Percentiles rank a stretch among this genome's conserved stretches.
Conservation (phyloP, 1,140 invertebrate genomes). For the Camponotus vicinus region DNA sequence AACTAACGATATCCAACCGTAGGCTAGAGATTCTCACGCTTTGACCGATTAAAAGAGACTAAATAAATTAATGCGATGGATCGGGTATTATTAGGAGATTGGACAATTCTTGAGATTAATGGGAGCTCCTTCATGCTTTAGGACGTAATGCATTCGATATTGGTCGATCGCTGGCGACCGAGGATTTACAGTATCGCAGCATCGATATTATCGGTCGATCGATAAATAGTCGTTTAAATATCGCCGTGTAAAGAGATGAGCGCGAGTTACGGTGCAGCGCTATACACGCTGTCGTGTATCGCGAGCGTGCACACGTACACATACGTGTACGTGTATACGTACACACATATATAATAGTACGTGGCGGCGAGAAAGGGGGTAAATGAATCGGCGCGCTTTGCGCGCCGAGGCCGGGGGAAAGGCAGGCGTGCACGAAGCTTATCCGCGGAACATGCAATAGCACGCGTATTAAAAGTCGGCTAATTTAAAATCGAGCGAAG, state of each 20-base stretch:
- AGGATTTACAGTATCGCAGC: constrained; percentile 68
- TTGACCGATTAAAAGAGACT: not conserved
- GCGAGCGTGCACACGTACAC: constrained; percentile 2
- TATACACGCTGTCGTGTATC: constrained; percentile 1
- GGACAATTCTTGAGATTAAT: not conserved
- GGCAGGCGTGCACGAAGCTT: constrained; percentile 76
- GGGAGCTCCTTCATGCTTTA: not conserved
- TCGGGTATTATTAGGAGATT: not conserved
- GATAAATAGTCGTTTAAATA: constrained; percentile 73
- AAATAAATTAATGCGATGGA: not conserved
- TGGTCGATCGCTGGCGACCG: not conserved
- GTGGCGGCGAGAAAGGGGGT: constrained; percentile 59
- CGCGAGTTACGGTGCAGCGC: constrained; percentile 7
- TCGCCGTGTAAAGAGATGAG: constrained; percentile 70
- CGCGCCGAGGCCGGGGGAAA: constrained; percentile 64
- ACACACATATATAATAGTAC: constrained; percentile 16
- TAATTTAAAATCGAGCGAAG: constrained; percentile 81
- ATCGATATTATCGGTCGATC: constrained; percentile 71
- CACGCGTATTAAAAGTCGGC: constrained; percentile 79
- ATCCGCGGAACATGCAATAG: constrained; percentile 78
- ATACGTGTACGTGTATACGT: too few relatives aligned
- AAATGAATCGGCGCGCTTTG: constrained; percentile 76
- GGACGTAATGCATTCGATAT: constrained; percentile 2
- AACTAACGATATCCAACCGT: not conserved
- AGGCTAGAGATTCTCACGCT: not conserved